phyloP scores from a whole-genome alignment of 2,888 invertebrate species.

The Tinea semifulvella region DNA sequence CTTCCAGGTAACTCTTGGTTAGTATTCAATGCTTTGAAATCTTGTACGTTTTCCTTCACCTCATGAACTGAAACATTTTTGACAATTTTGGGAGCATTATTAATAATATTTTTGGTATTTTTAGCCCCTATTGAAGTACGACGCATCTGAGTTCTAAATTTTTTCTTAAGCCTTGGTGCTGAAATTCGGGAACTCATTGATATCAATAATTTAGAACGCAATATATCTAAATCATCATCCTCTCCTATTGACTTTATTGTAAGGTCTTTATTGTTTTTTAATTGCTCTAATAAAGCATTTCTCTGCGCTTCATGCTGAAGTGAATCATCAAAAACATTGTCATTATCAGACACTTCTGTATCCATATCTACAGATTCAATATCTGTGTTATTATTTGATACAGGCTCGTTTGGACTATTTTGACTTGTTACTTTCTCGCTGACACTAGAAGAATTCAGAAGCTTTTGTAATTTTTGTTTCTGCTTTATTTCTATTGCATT shows the following conservation, averaged over 20 bases:
- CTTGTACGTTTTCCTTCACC: too few species aligned
- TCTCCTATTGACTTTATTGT: slow-evolving; percentile 16
- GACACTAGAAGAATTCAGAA: slow-evolving; percentile 30
- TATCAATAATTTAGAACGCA: slow-evolving; percentile 64
- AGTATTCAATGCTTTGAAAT: too few species aligned
- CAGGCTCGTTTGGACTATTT: slow-evolving; percentile 24
- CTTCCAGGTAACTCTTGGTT: too few species aligned
- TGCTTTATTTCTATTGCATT: slow-evolving; percentile 69
- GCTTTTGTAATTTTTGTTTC: slow-evolving; percentile 47
- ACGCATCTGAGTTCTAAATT: too few species aligned
- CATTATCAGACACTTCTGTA: slow-evolving; percentile 48
- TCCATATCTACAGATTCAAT: slow-evolving; percentile 64
- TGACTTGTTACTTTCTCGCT: too few species aligned
- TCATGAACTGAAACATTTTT: too few species aligned
- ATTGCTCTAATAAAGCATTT: slow-evolving; percentile 17
- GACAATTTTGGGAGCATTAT: too few species aligned
- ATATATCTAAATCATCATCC: slow-evolving; percentile 60
- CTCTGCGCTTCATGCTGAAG: slow-evolving; percentile 24
- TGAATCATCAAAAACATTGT: slow-evolving; percentile 40
- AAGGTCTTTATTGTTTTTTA: background rate
- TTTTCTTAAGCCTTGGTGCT: too few species aligned
- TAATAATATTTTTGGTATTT: too few species aligned
- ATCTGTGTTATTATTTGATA: slow-evolving; percentile 50
- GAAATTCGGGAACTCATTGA: too few species aligned
- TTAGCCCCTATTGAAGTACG: too few species aligned